Conservation (phyloP, 2,113 vertebrate genomes). For the Colinus virginianus region DNA sequence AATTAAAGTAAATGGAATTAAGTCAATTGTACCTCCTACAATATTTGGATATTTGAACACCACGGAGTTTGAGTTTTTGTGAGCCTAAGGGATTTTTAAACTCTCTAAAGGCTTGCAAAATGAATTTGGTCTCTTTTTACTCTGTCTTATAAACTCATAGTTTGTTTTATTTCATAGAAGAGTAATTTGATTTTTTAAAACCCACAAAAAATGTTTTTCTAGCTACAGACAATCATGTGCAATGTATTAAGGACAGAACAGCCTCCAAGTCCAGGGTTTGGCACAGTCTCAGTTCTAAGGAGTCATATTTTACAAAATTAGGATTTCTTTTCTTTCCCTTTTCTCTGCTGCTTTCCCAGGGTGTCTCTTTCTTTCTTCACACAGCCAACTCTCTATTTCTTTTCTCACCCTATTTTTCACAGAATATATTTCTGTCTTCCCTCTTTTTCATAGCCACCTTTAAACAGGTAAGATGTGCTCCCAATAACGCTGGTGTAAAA, state of each 20-base stretch:
- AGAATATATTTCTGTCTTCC: neutral
- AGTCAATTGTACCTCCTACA: neutral
- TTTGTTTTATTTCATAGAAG: slow-evolving; percentile 60
- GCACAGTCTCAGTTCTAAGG: slow-evolving; percentile 52
- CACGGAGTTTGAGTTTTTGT: slow-evolving; percentile 15
- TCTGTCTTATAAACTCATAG: slow-evolving; percentile 48
- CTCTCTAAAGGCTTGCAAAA: slow-evolving; percentile 38
- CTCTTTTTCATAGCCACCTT: neutral
- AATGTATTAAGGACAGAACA: slow-evolving; percentile 59
- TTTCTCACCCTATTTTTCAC: neutral
- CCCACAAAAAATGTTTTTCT: slow-evolving; percentile 54
- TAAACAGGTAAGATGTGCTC: neutral
- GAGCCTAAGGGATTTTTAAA: slow-evolving; percentile 56
- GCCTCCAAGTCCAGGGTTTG: slow-evolving; percentile 59
- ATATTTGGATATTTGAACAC: neutral
- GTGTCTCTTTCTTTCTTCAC: neutral
- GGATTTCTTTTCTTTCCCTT: neutral
- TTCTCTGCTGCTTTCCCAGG: slow-evolving; percentile 19
- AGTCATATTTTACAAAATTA: slow-evolving; percentile 21
- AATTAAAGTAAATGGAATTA: slow-evolving; percentile 26
- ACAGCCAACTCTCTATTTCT: neutral
- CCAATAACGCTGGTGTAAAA: neutral
- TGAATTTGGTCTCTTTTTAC: slow-evolving; percentile 47
- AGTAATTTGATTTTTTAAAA: slow-evolving; percentile 54
- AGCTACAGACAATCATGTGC: slow-evolving; percentile 69